Percentiles rank a stretch among this genome's conserved stretches.
Conservation (phyloP, 2,888 invertebrate genomes). For the Melieria crassipennis region DNA sequence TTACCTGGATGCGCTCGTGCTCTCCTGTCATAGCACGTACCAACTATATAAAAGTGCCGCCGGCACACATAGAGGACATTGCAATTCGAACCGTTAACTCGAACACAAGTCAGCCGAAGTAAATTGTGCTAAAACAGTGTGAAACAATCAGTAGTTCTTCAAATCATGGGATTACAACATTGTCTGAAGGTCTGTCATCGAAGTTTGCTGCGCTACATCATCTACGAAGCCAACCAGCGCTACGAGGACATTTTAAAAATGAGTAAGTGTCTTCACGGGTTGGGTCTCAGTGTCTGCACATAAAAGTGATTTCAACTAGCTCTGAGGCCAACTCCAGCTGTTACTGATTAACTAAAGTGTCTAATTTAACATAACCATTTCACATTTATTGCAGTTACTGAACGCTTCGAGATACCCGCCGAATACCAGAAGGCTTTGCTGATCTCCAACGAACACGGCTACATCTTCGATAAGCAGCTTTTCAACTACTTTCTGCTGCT, state of each 20-base stretch:
- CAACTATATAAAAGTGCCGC: not conserved
- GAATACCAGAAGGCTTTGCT: conserved; percentile 48
- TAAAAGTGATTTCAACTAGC: too few relatives aligned
- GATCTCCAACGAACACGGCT: conserved; percentile 54
- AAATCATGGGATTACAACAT: not conserved
- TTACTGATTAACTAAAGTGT: not conserved
- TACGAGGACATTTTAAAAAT: conserved; percentile 54
- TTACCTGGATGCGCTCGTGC: not conserved
- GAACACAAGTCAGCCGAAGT: conserved; percentile 12
- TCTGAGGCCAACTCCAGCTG: not conserved
- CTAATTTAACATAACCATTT: not conserved
- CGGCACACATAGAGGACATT: not conserved
- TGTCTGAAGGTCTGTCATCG: conserved; percentile 42
- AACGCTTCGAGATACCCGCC: conserved; percentile 48
- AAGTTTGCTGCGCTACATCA: conserved; percentile 33
- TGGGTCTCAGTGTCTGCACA: too few relatives aligned
- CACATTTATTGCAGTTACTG: conserved; percentile 39
- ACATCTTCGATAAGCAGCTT: conserved; percentile 53
- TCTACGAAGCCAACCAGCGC: conserved; percentile 29
- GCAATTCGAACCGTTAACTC: conserved; percentile 13
- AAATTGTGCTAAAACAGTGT: not conserved
- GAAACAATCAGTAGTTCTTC: too few relatives aligned
- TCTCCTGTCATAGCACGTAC: conserved; percentile 7
- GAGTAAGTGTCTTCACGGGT: conserved; percentile 45
- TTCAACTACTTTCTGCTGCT: conserved; percentile 57